Percentiles rank a stretch among this genome's conserved stretches.
Evolutionary conservation across 2,113 vertebrate genomes (phyloP).

Genomic region (Tamias sibiricus): DNA sequence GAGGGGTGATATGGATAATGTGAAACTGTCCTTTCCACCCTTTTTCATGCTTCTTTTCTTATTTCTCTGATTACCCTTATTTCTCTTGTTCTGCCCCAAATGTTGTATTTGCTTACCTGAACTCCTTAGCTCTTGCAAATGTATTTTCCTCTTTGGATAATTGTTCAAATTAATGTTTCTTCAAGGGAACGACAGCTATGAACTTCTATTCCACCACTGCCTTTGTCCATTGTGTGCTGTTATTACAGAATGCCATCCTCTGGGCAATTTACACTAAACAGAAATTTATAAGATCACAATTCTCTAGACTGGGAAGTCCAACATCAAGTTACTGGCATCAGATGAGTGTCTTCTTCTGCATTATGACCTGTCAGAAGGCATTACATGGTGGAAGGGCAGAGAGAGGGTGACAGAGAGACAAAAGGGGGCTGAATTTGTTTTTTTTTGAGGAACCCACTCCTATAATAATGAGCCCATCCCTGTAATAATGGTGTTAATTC

Average conservation of each 20-base stretch:
- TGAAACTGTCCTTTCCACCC: background rate
- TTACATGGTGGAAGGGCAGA: background rate
- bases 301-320: background rate
- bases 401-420: background rate
- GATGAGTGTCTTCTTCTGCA: background rate
- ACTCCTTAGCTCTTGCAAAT: background rate
- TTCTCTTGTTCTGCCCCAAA: background rate
- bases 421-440: fast-evolving
- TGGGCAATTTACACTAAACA: background rate
- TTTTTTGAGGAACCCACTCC: background rate
- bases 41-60: background rate
- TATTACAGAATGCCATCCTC: background rate
- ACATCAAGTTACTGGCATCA: background rate
- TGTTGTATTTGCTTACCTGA: background rate
- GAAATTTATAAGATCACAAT: background rate
- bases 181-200: background rate
- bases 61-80: too few relatives aligned
- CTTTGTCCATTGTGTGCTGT: background rate
- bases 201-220: background rate
- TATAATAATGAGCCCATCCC: background rate
- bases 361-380: background rate
- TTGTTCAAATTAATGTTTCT: background rate
- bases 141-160: background rate
- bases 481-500: background rate
- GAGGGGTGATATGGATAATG: background rate